These are phyloP conservation scores for Trinorchestia longiramus DNA, from an alignment of 1,140 invertebrate genomes.

Conservation along the genomic window DNA sequence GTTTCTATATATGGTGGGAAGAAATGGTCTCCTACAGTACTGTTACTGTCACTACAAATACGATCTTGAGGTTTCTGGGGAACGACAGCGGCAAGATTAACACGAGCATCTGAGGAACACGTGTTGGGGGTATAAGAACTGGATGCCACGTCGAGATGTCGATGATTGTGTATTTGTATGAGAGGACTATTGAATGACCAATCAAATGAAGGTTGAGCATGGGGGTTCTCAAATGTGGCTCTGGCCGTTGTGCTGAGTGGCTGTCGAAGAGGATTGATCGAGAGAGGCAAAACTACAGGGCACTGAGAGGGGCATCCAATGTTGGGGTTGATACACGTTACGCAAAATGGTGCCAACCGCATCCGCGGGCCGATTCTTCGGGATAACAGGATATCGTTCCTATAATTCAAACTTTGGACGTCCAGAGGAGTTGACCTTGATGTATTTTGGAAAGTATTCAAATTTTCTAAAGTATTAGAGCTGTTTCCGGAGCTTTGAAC, in stretches of 20 bases:
- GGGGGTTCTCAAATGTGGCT: not conserved
- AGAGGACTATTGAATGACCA: constrained; percentile 9
- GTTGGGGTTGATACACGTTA: not conserved
- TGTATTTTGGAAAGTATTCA: not conserved
- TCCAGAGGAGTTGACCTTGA: not conserved
- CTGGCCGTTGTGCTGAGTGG: not conserved
- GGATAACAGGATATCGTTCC: not conserved
- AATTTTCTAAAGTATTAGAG: not conserved
- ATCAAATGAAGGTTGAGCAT: not conserved
- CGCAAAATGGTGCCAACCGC: constrained; percentile 7
- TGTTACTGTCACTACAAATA: not conserved
- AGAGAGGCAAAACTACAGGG: constrained; percentile 23
- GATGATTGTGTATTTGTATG: not conserved
- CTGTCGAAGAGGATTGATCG: not conserved
- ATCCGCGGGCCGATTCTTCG: constrained; percentile 16
- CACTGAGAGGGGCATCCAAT: not conserved
- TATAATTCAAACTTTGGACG: not conserved
- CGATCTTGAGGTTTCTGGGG: not conserved
- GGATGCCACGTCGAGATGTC: not conserved
- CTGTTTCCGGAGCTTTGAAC: not conserved
- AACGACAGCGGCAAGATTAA: not conserved
- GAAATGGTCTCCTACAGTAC: not conserved
- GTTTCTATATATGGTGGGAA: not conserved
- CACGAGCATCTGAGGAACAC: not conserved
- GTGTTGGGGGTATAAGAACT: not conserved